A percentile compares a stretch with the other conserved stretches of the same genome.
phyloP scores from a whole-genome alignment of 2,797 vertebrate genomes.

The Arnoldichthys spilopterus region DNA sequence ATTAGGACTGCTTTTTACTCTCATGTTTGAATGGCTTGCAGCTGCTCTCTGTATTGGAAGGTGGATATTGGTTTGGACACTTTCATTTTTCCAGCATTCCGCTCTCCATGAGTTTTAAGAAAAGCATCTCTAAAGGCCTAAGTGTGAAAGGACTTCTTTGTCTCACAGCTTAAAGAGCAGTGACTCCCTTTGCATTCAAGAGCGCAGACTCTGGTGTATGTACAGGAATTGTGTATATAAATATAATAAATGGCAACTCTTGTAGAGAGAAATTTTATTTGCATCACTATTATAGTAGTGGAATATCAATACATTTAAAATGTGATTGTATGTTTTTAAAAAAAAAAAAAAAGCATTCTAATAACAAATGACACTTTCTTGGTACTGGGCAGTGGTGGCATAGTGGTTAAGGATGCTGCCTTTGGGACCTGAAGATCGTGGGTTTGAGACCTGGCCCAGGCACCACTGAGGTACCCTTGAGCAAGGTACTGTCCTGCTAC shows the following conservation, averaged over 20 bases:
- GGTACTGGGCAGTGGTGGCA: no score
- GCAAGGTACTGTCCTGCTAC: no score
- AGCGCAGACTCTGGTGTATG: slow-evolving; percentile 51
- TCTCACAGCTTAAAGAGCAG: slow-evolving; percentile 65
- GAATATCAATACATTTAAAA: background rate
- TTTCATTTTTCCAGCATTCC: slow-evolving; percentile 35
- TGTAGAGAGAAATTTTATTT: slow-evolving; percentile 18
- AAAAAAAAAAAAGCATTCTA: no score
- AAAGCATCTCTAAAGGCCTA: slow-evolving; percentile 32
- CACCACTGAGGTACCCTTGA: no score
- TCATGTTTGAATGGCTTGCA: background rate
- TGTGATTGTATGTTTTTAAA: background rate
- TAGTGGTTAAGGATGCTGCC: no score
- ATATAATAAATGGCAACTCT: slow-evolving; percentile 57
- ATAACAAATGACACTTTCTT: background rate
- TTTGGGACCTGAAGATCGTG: no score
- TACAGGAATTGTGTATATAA: slow-evolving; percentile 60
- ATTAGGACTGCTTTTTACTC: slow-evolving; percentile 9
- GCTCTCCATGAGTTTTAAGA: slow-evolving; percentile 23
- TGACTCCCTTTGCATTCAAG: slow-evolving; percentile 52
- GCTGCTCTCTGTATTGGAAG: background rate
- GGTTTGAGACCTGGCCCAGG: no score
- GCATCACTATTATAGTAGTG: background rate
- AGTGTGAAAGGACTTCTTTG: slow-evolving; percentile 40
- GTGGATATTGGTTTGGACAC: slow-evolving; percentile 32